These are phyloP conservation scores for Crossocerus cetratus DNA, from an alignment of 2,888 invertebrate species.

Conservation along the genomic window DNA sequence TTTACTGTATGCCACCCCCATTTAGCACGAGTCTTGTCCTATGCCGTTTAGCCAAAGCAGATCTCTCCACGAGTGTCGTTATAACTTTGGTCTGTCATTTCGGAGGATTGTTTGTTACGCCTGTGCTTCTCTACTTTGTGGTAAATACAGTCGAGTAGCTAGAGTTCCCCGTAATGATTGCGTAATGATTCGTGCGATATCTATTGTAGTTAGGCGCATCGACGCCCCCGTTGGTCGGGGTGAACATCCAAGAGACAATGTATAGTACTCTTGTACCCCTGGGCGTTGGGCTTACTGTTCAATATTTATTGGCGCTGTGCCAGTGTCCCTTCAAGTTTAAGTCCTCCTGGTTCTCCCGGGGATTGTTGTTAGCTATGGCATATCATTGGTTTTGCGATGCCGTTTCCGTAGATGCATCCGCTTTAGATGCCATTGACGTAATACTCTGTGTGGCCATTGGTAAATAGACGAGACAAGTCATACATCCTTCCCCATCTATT, in stretches of 20 bases:
- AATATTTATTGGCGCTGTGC: slow-evolving; percentile 48
- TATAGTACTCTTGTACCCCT: slow-evolving; percentile 71
- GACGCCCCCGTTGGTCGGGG: slow-evolving; percentile 70
- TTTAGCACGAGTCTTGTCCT: slow-evolving; percentile 72
- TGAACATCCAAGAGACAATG: slow-evolving; percentile 70
- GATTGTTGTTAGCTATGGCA: slow-evolving; percentile 67
- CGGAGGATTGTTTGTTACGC: slow-evolving; percentile 71
- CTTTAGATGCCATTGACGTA: slow-evolving; percentile 71
- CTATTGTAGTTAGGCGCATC: slow-evolving; percentile 68
- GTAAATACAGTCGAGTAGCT: slow-evolving; percentile 52
- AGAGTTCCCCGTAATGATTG: neutral
- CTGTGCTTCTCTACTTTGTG: slow-evolving; percentile 72
- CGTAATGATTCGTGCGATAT: neutral
- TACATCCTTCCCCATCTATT: neutral
- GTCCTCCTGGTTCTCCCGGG: slow-evolving; percentile 68
- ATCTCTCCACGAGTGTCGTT: slow-evolving; percentile 72
- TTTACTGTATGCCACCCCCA: slow-evolving; percentile 75
- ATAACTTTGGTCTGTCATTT: slow-evolving; percentile 71
- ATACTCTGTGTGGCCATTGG: slow-evolving; percentile 72
- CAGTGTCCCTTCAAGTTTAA: slow-evolving; percentile 46
- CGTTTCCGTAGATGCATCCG: slow-evolving; percentile 69
- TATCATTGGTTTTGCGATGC: slow-evolving; percentile 75
- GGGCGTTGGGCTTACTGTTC: slow-evolving; percentile 66
- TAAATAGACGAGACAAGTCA: slow-evolving; percentile 26
- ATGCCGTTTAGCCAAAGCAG: slow-evolving; percentile 69